phyloP scores from a whole-genome alignment of 2,888 invertebrate genomes.

The Pilophorus perplexus region DNA sequence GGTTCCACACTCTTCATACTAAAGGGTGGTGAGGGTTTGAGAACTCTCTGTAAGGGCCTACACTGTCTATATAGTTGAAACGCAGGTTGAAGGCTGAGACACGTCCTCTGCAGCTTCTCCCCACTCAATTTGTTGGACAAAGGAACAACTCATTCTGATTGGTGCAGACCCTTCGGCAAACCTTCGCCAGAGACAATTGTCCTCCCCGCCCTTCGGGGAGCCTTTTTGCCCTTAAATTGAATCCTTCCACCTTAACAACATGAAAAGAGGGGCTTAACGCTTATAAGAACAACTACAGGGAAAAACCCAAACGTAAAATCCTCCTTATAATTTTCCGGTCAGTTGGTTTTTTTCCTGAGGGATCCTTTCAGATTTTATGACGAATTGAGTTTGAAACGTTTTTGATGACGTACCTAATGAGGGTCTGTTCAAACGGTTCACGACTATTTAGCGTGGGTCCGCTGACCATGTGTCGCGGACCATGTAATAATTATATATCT shows the following conservation, averaged over 20 bases:
- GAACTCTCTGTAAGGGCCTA: too few relatives aligned
- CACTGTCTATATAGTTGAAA: too few relatives aligned
- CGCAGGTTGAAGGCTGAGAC: too few relatives aligned
- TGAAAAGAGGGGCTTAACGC: slow-evolving; percentile 36
- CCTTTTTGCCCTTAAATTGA: slow-evolving; percentile 33
- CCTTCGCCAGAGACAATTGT: slow-evolving; percentile 23
- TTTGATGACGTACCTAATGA: too few relatives aligned
- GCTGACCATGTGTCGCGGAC: too few relatives aligned
- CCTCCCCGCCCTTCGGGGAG: too few relatives aligned
- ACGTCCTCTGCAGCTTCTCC: slow-evolving; percentile 22
- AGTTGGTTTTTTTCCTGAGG: background rate
- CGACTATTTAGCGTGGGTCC: too few relatives aligned
- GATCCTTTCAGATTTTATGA: background rate
- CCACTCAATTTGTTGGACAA: slow-evolving; percentile 37
- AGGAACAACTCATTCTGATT: slow-evolving; percentile 28
- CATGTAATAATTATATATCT: too few relatives aligned
- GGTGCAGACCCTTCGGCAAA: slow-evolving; percentile 23
- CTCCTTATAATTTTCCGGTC: slow-evolving; percentile 35
- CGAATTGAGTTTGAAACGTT: background rate
- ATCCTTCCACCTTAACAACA: slow-evolving; percentile 36
- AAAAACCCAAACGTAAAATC: slow-evolving; percentile 25
- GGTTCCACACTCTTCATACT: too few relatives aligned
- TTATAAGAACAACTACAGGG: slow-evolving; percentile 31
- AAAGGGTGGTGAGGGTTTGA: too few relatives aligned
- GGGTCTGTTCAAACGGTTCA: too few relatives aligned